Base-by-base conservation (phyloP, 1,140 invertebrate genomes). In the Pseudomyrmex gracilis region DNA sequence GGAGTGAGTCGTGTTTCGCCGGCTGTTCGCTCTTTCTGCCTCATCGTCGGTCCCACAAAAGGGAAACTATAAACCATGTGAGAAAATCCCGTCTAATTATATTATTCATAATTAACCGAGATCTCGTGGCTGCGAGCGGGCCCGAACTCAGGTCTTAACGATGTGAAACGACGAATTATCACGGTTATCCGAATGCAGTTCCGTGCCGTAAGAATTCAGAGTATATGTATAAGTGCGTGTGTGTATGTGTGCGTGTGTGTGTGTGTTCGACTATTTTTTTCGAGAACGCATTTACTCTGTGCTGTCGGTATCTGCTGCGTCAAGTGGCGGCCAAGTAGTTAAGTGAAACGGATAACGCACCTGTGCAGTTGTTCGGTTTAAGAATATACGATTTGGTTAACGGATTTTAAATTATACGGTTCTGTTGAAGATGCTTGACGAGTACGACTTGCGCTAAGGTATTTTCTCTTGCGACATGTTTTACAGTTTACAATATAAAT, bases 61-160 rank as follows among this genome's bases (percentile, higher is more conserved):
- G 90, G 86, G 85, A 92, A 91, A 92, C 83, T 83, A 85, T 88
- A 34, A 34, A 34, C 34, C 34, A 34, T 34, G 34, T 34, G 34
- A 34, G 90, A 83, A 87, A 92, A 92, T 85, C 85, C 85, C 85
- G 83, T 63, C 88, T 86, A 87, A 92, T 90, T 89, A 86, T 88
- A 90, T 89, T 89, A 92, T 92, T 90, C 85, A 85, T 92, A 92
- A 92, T 92, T 92, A 90, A 85, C 77, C 24, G 51, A 61, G 82
- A 82, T 51, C 60, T 45, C 43, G 71, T 43, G 71, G 73, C 49
- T 66, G 47, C 34, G 53, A 60, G 55, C 47, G 17, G 47, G 63
- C 51, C 24, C 22, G 24, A 74, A 73, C 83, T 68, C 22, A 55
- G 12, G 68, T 73, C 71, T 70, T 85, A 89, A 90, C 76, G 67